These are phyloP conservation scores for Leptinotarsa lineolata DNA, from an alignment of 1,140 invertebrate species.

Conservation along the genomic window DNA sequence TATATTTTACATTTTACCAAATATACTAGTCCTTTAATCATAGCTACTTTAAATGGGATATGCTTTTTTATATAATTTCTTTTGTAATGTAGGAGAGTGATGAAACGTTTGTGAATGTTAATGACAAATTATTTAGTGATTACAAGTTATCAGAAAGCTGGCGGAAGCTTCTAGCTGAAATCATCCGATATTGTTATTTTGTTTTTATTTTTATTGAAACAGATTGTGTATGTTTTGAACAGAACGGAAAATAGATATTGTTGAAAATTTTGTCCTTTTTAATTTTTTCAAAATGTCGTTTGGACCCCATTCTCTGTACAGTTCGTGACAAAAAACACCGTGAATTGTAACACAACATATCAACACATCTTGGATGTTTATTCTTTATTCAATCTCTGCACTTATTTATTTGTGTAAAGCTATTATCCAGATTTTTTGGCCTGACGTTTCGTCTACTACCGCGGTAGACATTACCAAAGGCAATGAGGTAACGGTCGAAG, in stretches of 20 bases:
- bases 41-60: constrained; percentile 17
- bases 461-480: no score
- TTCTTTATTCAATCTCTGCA: no score
- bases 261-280: not conserved
- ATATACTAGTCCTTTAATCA: constrained; percentile 26
- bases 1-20: constrained; percentile 23
- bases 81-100: constrained; percentile 10
- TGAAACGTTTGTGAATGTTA: constrained; percentile 11
- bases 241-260: constrained; percentile 16
- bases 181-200: not conserved
- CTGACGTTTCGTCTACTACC: no score
- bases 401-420: no score
- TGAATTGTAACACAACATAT: no score
- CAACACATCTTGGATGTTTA: no score
- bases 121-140: constrained; percentile 1
- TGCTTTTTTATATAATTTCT: constrained; percentile 22
- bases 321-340: no score
- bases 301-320: no score
- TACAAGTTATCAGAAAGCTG: not conserved
- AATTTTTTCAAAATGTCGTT: not conserved
- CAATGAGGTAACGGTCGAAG: no score
- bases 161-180: not conserved
- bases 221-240: constrained; percentile 13
- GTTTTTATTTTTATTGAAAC: constrained; percentile 2
- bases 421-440: no score